Percentiles rank a stretch among this genome's conserved stretches.
Conservation (phyloP, 2,113 vertebrate genomes). For the Agapornis roseicollis region DNA sequence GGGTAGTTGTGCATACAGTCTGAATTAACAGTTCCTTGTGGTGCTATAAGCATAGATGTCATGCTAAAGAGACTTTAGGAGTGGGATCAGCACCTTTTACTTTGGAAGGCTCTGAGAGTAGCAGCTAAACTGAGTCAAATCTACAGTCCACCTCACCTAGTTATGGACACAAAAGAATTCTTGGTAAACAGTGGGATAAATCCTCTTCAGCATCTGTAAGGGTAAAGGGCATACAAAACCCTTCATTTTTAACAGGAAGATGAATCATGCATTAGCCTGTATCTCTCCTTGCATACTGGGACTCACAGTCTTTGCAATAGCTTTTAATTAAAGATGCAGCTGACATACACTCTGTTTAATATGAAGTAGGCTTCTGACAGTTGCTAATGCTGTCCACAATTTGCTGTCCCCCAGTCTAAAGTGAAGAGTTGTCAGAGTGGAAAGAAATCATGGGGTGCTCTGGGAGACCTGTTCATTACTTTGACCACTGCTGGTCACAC, state of each 20-base stretch:
- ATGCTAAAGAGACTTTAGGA: background rate
- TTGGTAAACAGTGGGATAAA: background rate
- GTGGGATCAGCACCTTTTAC: background rate
- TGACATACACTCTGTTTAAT: background rate
- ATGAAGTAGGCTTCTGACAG: background rate
- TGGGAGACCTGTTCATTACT: slow-evolving; percentile 31
- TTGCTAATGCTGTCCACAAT: background rate
- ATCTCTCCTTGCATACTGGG: background rate
- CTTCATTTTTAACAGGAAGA: background rate
- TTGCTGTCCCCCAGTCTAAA: background rate
- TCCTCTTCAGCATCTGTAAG: background rate
- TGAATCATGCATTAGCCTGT: background rate
- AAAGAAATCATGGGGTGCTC: background rate
- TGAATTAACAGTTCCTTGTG: background rate
- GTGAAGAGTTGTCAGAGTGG: background rate
- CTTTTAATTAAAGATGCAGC: background rate
- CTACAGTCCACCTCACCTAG: background rate
- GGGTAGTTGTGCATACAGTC: background rate
- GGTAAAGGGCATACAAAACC: background rate
- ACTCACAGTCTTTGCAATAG: background rate
- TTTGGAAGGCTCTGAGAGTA: background rate
- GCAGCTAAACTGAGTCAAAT: background rate
- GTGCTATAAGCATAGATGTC: background rate
- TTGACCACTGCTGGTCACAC: slow-evolving; percentile 7
- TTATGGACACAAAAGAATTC: background rate